Percentiles rank a stretch among this genome's conserved stretches.
These are phyloP conservation scores for Crossoptilon crossoptilon DNA, from an alignment of 2,797 vertebrate genomes.

Conservation along the genomic window DNA sequence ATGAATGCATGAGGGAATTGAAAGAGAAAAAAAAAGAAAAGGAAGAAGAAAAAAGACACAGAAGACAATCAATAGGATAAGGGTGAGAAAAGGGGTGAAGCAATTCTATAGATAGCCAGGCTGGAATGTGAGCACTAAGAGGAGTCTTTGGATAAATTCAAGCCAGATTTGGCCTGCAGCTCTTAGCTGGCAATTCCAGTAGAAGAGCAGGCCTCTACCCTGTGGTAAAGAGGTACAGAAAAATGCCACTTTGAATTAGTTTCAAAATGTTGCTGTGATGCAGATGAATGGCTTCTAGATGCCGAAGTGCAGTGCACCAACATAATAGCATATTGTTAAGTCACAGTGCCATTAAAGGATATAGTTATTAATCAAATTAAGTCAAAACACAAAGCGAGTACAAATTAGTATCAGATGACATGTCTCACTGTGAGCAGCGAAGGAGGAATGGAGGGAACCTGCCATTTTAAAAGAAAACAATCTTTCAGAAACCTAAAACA, in stretches of 20 bases:
- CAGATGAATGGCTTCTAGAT: constrained; percentile 73
- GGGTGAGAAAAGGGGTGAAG: constrained; percentile 31
- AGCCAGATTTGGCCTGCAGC: constrained; percentile 82
- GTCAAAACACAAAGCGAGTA: constrained; percentile 68
- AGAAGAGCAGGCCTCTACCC: constrained; percentile 71
- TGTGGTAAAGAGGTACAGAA: constrained; percentile 73
- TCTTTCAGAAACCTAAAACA: constrained; percentile 56
- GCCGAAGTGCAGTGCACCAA: constrained; percentile 62
- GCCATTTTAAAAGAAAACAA: constrained; percentile 56
- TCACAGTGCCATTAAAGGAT: constrained; percentile 61
- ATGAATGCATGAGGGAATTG: background rate
- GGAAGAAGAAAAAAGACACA: background rate
- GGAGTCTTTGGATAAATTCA: constrained; percentile 80
- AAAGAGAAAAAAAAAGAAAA: background rate
- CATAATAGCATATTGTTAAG: constrained; percentile 77
- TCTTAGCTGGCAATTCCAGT: constrained; percentile 70
- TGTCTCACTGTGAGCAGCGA: constrained; percentile 6
- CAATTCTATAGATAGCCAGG: constrained; percentile 69
- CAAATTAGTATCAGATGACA: constrained; percentile 68
- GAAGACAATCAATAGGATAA: constrained; percentile 43
- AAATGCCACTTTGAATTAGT: constrained; percentile 82
- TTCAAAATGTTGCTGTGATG: constrained; percentile 75
- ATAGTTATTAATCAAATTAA: constrained; percentile 79
- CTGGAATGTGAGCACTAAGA: constrained; percentile 72
- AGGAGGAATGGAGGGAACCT: constrained; percentile 52